A percentile compares a stretch with the other conserved stretches of the same genome.
phyloP scores from a whole-genome alignment of 2,797 vertebrate genomes.

The Danio jaintianensis region DNA sequence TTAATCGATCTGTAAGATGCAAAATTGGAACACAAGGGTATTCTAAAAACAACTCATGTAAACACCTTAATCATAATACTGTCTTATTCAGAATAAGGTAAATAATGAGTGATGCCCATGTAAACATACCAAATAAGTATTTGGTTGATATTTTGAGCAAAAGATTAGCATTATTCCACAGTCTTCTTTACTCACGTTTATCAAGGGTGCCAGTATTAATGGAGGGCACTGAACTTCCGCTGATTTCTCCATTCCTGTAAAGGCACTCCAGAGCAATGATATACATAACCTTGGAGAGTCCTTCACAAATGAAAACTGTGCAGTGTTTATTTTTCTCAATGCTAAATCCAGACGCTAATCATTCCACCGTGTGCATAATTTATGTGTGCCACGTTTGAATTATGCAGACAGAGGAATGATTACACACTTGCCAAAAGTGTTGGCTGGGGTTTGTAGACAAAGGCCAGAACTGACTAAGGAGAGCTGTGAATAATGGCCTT shows the following conservation, averaged over 20 bases:
- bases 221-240: background rate
- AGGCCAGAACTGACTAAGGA: slow-evolving; percentile 33
- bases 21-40: no score
- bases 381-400: slow-evolving; percentile 46
- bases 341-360: slow-evolving; percentile 45
- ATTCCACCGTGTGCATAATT: slow-evolving; percentile 45
- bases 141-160: no score
- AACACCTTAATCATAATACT: no score
- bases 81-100: no score
- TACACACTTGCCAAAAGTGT: slow-evolving; percentile 50
- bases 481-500: slow-evolving; percentile 56
- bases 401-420: slow-evolving; percentile 49
- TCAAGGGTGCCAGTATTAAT: no score
- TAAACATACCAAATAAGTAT: no score
- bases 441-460: slow-evolving; percentile 43
- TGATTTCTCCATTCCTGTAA: background rate
- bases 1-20: no score
- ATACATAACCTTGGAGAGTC: slow-evolving; percentile 19
- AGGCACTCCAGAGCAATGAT: background rate
- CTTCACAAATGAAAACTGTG: slow-evolving; percentile 21
- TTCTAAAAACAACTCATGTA: no score
- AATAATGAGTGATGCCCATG: no score
- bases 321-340: slow-evolving; percentile 44
- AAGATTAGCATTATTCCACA: no score
- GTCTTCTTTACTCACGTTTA: no score